Evolutionary conservation across 2,888 invertebrate species (phyloP), one percentile per base, ranked within the genome.

Genomic region (Fragum sueziense): DNA sequence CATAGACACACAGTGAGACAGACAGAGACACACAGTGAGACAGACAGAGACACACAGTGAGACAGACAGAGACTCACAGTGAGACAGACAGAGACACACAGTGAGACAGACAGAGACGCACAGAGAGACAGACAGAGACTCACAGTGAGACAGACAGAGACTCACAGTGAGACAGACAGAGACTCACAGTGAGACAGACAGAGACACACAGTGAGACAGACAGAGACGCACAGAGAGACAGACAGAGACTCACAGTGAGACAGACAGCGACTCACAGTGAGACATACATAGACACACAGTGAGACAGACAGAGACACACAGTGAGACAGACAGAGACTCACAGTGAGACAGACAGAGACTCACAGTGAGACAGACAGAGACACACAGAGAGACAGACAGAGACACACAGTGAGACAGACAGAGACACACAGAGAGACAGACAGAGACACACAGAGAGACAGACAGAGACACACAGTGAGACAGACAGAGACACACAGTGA

Each of bases 151-250:
- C 11, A 41, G 11, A 41, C 11, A 57, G 14, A 57, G 57, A 57
- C 14, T 17, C 14, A 57, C 14, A 62, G 62, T 27, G 27, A 62
- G 62, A 62, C 27, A 62, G 62, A 62, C 27, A 62, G 62, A 62
- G 62, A 62, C 27, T 27, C 27, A 17, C n/a, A 62, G 62, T 11
- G 62, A 29, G 62, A 62, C 11, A 62, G 62, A 62, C 11, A 62
- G 62, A 62, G 62, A 62, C 27, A 57, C n/a, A 57, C 25, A 57
- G 9, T 11, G 41, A 9, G 17, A 9, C 41, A 57, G 22, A 57
- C n/a, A 57, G 57, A 57, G 57, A 57, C n/a, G 25, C 7, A 57
- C n/a, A 57, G 9, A 57, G 57, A 57, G 14, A 41, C 11, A 41
- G 41, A 41, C 41, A 41, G 41, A 41, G 41, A 41, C 17, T 11